These are phyloP conservation scores for Anorthoa munda DNA, from an alignment of 2,888 invertebrate species.

Conservation along the genomic window DNA sequence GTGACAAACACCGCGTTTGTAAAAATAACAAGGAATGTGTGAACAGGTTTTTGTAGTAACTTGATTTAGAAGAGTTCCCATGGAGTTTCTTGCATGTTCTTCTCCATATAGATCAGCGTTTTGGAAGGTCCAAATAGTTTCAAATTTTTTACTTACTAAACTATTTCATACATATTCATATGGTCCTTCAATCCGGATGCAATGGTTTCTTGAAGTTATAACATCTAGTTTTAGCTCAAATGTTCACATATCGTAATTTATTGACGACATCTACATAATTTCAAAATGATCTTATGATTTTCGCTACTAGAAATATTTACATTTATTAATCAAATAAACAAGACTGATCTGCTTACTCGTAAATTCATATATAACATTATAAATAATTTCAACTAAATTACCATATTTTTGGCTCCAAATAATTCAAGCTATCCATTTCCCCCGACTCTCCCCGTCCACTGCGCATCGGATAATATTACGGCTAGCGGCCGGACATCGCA, in stretches of 20 bases:
- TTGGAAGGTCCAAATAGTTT: too few species aligned
- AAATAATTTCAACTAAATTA: constrained; percentile 6
- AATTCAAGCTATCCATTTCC: constrained; percentile 27
- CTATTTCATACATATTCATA: too few species aligned
- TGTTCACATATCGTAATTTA: background rate
- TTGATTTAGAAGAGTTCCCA: too few species aligned
- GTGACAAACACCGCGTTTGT: too few species aligned
- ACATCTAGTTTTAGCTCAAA: too few species aligned
- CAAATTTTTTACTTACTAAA: too few species aligned
- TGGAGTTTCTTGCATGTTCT: too few species aligned
- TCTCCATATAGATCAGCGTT: too few species aligned
- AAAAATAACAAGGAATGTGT: too few species aligned
- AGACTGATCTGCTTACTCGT: constrained; percentile 1
- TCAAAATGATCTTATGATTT: background rate
- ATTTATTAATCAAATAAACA: constrained; percentile 5
- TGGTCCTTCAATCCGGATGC: too few species aligned
- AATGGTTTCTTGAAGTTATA: too few species aligned
- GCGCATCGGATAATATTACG: constrained; percentile 82
- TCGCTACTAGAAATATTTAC: background rate
- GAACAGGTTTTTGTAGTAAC: too few species aligned
- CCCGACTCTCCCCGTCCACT: constrained; percentile 68
- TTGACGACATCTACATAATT: background rate
- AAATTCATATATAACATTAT: constrained; percentile 10
- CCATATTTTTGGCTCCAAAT: constrained; percentile 6
- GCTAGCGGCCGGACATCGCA: constrained; percentile 82